Evolutionary conservation across 2,797 vertebrate species (phyloP).

Genomic region (Melopsittacus undulatus): DNA sequence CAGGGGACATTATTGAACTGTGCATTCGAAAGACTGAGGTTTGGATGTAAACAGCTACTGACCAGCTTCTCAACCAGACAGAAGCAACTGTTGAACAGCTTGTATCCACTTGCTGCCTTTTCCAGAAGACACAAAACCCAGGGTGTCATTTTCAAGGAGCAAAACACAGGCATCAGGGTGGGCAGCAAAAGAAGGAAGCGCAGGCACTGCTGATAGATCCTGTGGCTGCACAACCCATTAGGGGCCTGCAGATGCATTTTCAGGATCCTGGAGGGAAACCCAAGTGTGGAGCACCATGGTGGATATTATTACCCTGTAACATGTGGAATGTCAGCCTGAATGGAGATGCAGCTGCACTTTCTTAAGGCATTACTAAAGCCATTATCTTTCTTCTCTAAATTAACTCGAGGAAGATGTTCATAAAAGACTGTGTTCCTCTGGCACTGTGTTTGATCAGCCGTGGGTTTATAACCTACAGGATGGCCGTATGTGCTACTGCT

Average conservation of each 20-base stretch:
- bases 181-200: not conserved
- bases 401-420: not conserved
- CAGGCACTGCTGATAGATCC: not conserved
- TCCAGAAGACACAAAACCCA: not conserved
- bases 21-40: not conserved
- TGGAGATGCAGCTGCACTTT: not conserved
- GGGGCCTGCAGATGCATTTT: too few species aligned
- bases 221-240: rapidly evolving
- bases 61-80: rapidly evolving
- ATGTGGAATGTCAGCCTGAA: rapidly evolving
- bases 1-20: rapidly evolving
- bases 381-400: not conserved
- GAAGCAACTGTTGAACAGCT: rapidly evolving
- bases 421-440: not conserved
- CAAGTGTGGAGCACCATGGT: rapidly evolving
- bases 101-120: not conserved
- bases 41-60: rapidly evolving
- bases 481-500: not conserved
- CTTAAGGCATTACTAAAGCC: not conserved
- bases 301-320: not conserved
- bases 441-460: rapidly evolving
- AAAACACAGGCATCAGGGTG: not conserved
- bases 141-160: not conserved
- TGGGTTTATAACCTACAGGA: not conserved
- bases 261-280: rapidly evolving